These are phyloP conservation scores for Hirudo medicinalis DNA, from an alignment of 1,140 invertebrate genomes.

Conservation along the genomic window DNA sequence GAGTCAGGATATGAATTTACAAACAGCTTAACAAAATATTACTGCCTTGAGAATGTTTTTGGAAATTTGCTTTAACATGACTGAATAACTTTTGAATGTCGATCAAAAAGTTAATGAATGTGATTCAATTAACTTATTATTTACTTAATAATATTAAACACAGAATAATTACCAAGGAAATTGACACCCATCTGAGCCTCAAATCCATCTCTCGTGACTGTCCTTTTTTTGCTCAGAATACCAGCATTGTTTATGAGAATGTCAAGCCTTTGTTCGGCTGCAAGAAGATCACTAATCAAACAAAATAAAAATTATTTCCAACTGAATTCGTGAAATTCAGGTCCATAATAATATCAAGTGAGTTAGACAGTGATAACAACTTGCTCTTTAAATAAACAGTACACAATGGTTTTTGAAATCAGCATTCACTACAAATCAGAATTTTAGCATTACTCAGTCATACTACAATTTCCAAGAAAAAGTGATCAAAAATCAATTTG, in stretches of 20 bases:
- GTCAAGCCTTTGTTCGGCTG: conserved; percentile 14
- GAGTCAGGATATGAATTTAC: neutral
- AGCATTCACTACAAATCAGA: too few relatives aligned
- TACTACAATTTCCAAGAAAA: too few relatives aligned
- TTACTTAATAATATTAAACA: neutral
- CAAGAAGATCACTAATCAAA: neutral
- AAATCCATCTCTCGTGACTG: conserved; percentile 14
- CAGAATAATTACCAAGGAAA: conserved; percentile 11
- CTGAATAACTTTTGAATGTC: neutral
- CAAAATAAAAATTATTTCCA: too few relatives aligned
- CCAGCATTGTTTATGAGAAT: conserved; percentile 17
- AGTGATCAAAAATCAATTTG: too few relatives aligned
- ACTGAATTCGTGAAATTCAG: too few relatives aligned
- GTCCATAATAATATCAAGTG: too few relatives aligned
- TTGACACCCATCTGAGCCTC: conserved; percentile 9
- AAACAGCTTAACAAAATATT: neutral
- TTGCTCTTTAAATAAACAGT: too few relatives aligned
- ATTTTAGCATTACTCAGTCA: too few relatives aligned
- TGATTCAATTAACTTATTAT: neutral
- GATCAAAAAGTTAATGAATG: neutral
- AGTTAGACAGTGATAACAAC: too few relatives aligned
- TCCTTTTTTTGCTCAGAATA: neutral
- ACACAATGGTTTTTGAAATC: too few relatives aligned
- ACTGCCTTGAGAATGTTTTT: too few relatives aligned
- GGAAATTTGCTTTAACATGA: neutral